Evolutionary conservation across 1,140 invertebrate species (phyloP), one percentile per base, ranked within the genome.

Genomic region (Aculops lycopersici): DNA sequence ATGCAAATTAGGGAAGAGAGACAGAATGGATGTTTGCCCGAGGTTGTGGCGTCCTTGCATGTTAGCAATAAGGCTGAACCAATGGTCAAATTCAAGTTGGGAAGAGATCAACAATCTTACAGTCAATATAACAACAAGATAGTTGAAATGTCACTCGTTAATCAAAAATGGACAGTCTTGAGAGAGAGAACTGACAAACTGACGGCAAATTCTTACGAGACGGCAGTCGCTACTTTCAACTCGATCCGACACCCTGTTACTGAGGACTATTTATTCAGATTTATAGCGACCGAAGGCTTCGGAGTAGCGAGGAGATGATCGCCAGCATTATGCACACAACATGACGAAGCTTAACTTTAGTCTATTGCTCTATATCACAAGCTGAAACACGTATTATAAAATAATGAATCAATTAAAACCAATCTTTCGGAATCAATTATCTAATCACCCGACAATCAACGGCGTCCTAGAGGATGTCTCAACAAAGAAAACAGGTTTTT

Each of bases 131-230:
- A 97, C 56, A 73, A 74, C 47, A 90, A 90, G 59, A 97, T 98
- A 37, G 72, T 98, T 31, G 92, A 98, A 61, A 98, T 92, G 57
- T 76, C 72, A 50, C 70, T 59, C 48, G 48, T 51, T 35, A 50
- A 53, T 17, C 66, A 72, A 21, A 63, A 69, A 36, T 98, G 92
- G 92, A 65, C 73, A 36, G 92, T 88, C 52, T 83, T 97, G 77
- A 65, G 88, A 39, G 77, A 88, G 56, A 63, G 92, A 51, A 88
- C 74, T 0, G 92, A 98, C 56, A 98, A 98, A 60, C 84, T 78
- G 1, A 81, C 74, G 58, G 88, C 92, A 1, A 97, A 98, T 58
- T 72, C 71, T 40, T 72, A 57, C 41, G 66, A 61, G 2, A 92
- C 84, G 4, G 81, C 79, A 17, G 50, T 47, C 56, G 61, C 55